A percentile compares a stretch with the other conserved stretches of the same genome.
phyloP scores from a whole-genome alignment of 2,797 vertebrate genomes.

The Siniperca undulata region DNA sequence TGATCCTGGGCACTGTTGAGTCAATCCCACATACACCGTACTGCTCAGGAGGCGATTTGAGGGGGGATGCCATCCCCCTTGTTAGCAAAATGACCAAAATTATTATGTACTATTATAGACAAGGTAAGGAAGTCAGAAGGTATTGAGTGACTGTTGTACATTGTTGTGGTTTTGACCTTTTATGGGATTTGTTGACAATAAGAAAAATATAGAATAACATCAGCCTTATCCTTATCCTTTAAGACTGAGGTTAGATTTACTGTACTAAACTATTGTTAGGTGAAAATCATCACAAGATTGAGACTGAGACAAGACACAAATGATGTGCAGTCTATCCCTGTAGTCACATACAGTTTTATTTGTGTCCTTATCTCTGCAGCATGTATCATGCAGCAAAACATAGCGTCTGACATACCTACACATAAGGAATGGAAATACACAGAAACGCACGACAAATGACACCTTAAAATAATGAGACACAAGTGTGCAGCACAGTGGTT shows the following conservation, averaged over 20 bases:
- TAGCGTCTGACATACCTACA: constrained; percentile 12
- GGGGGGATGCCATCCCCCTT: too few species aligned
- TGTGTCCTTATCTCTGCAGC: constrained; percentile 24
- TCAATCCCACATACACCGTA: neutral
- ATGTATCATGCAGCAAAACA: constrained; percentile 34
- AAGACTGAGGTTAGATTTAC: constrained; percentile 1
- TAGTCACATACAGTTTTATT: constrained; percentile 2
- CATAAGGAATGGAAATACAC: constrained; percentile 30
- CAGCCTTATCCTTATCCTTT: neutral
- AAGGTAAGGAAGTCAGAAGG: neutral
- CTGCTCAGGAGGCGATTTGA: neutral
- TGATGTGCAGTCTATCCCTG: neutral
- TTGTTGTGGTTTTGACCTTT: neutral
- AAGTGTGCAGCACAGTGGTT: constrained; percentile 28
- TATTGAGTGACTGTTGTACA: neutral
- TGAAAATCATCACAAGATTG: neutral
- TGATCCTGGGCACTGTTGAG: neutral
- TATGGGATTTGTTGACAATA: constrained; percentile 34
- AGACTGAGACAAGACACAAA: neutral
- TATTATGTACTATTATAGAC: too few species aligned
- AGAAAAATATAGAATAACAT: neutral
- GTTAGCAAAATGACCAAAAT: too few species aligned
- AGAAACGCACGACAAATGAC: constrained; percentile 32
- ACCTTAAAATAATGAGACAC: constrained; percentile 19
- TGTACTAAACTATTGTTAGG: neutral